Percentiles rank a stretch among this genome's conserved stretches.
phyloP scores from a whole-genome alignment of 2,888 invertebrate genomes.

The Lumbricus terrestris region DNA sequence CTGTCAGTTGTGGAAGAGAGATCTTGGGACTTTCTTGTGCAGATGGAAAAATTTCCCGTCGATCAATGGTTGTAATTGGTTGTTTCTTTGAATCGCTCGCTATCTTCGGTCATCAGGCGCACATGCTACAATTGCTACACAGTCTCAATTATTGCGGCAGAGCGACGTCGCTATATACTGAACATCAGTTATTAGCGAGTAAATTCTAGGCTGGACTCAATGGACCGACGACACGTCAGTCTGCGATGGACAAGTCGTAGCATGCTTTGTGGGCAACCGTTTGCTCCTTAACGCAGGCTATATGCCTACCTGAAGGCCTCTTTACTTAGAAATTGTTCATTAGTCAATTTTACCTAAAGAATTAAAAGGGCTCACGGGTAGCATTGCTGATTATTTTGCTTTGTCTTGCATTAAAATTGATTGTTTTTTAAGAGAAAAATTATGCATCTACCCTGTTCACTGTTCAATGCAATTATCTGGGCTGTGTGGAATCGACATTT shows the following conservation, averaged over 20 bases:
- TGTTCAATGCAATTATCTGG: too few relatives aligned
- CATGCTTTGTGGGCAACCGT: background rate
- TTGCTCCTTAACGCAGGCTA: background rate
- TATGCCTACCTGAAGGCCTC: too few relatives aligned
- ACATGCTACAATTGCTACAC: background rate
- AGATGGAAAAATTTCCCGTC: background rate
- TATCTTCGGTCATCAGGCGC: background rate
- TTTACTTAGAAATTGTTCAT: background rate
- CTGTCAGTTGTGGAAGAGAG: background rate
- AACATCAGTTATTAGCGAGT: background rate
- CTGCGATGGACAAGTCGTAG: background rate
- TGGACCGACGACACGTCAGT: too few relatives aligned
- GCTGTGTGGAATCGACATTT: too few relatives aligned
- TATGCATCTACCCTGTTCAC: too few relatives aligned
- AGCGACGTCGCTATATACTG: background rate
- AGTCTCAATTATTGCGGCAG: background rate
- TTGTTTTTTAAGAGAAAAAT: too few relatives aligned
- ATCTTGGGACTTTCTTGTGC: background rate
- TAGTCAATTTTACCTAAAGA: background rate
- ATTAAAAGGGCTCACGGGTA: too few relatives aligned
- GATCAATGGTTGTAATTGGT: background rate
- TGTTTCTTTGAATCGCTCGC: background rate
- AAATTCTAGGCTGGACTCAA: slow-evolving; percentile 3
- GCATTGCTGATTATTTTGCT: too few relatives aligned
- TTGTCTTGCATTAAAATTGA: too few relatives aligned